phyloP scores from a whole-genome alignment of 2,113 vertebrate species.

The Lepus europaeus region DNA sequence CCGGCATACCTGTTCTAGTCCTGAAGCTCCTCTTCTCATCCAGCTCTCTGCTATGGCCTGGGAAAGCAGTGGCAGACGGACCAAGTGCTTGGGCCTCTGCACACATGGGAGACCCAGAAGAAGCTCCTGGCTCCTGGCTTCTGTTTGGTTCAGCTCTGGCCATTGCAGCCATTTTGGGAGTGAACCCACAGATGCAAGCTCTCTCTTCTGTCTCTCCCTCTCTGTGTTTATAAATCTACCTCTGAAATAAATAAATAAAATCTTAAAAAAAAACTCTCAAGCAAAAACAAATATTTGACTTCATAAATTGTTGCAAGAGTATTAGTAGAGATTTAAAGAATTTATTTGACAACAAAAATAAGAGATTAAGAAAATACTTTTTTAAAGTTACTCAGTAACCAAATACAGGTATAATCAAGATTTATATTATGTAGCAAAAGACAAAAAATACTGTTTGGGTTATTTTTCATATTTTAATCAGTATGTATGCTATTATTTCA shows the following conservation, averaged over 20 bases:
- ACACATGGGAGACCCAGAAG: no score
- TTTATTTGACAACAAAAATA: not conserved
- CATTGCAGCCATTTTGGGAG: no score
- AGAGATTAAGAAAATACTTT: not conserved
- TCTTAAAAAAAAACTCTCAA: not conserved
- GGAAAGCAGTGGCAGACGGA: no score
- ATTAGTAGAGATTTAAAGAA: not conserved
- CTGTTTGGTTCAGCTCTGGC: no score
- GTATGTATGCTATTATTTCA: not conserved
- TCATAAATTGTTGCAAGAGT: not conserved
- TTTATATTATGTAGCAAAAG: not conserved
- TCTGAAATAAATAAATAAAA: not conserved
- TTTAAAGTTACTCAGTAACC: not conserved
- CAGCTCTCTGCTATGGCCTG: no score
- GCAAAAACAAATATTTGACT: not conserved
- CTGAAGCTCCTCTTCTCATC: no score
- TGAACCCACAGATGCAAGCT: no score
- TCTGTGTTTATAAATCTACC: no score
- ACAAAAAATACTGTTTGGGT: not conserved
- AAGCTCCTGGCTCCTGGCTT: no score
- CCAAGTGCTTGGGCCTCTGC: no score
- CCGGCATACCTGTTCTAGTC: no score
- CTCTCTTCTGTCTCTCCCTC: no score
- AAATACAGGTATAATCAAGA: not conserved
- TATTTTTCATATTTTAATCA: not conserved